Percentiles rank a stretch among this genome's conserved stretches.
Evolutionary conservation across 2,888 invertebrate genomes (phyloP).

Genomic region (Eubasilissa splendida): DNA sequence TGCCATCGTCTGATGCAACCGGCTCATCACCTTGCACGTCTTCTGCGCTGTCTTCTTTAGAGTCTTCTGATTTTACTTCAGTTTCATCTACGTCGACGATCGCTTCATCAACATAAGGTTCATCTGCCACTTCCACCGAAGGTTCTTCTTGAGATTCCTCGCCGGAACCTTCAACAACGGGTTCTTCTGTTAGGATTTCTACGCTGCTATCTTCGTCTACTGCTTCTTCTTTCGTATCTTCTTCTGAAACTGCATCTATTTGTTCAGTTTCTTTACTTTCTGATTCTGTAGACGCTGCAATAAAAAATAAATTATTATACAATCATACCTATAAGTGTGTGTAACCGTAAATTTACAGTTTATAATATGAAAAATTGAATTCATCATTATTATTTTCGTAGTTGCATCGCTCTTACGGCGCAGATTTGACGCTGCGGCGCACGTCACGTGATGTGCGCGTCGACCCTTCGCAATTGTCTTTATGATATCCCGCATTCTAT

Average conservation of each 20-base stretch:
- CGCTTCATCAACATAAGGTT: conserved; percentile 69
- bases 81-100: conserved; percentile 69
- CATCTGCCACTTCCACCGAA: conserved; percentile 70
- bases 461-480: too few species aligned
- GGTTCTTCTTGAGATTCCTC: conserved; percentile 67
- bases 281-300: conserved; percentile 67
- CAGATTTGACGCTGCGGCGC: too few species aligned
- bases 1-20: conserved; percentile 32
- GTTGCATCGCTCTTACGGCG: too few species aligned
- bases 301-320: background rate
- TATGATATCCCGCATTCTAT: too few species aligned
- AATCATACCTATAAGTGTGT: too few species aligned
- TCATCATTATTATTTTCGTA: too few species aligned
- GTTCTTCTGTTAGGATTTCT: conserved; percentile 47
- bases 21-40: conserved; percentile 60
- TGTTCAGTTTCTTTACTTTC: conserved; percentile 71
- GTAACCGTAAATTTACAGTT: too few species aligned
- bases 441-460: too few species aligned
- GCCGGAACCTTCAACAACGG: conserved; percentile 65
- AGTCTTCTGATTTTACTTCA: conserved; percentile 62
- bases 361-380: too few species aligned
- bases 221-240: conserved; percentile 62
- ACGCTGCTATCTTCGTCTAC: conserved; percentile 64
- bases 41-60: conserved; percentile 64
- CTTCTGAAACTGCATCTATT: conserved; percentile 61